Evolutionary conservation across 2,888 invertebrate species (phyloP).

Genomic region (Philhelius pedissequus): DNA sequence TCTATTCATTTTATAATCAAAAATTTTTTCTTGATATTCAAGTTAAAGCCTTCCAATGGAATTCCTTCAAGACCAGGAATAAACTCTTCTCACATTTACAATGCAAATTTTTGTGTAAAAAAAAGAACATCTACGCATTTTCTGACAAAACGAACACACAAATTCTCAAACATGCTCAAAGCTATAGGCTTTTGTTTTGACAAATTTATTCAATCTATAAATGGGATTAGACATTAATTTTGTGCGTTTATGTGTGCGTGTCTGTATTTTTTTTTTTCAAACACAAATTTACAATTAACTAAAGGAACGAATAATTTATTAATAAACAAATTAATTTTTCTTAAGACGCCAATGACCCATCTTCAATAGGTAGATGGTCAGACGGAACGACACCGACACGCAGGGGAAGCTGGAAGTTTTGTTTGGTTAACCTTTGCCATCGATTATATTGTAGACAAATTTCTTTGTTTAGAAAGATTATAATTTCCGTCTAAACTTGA

Average conservation of each 20-base stretch:
- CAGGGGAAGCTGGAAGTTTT: background rate
- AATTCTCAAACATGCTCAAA: background rate
- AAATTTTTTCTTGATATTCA: background rate
- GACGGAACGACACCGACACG: too few relatives aligned
- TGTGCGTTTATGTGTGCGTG: background rate
- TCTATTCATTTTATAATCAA: conserved; percentile 56
- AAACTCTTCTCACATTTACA: conserved; percentile 28
- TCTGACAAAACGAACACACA: background rate
- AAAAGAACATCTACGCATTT: conserved; percentile 13
- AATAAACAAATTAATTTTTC: background rate
- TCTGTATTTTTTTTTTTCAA: too few relatives aligned
- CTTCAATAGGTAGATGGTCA: background rate
- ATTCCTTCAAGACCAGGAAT: conserved; percentile 41
- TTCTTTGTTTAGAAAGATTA: background rate
- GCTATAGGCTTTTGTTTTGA: conserved; percentile 15
- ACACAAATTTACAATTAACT: background rate
- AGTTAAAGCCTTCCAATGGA: conserved; percentile 26
- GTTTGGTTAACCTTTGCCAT: conserved; percentile 8
- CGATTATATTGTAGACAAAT: background rate
- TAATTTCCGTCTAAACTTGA: conserved; percentile 36
- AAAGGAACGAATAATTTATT: conserved; percentile 17
- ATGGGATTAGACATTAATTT: background rate
- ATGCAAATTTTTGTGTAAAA: conserved; percentile 43
- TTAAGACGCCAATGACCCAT: conserved; percentile 35
- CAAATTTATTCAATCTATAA: conserved; percentile 38